Evolutionary conservation across 2,888 invertebrate species (phyloP).

Genomic region (Tachina grossa): DNA sequence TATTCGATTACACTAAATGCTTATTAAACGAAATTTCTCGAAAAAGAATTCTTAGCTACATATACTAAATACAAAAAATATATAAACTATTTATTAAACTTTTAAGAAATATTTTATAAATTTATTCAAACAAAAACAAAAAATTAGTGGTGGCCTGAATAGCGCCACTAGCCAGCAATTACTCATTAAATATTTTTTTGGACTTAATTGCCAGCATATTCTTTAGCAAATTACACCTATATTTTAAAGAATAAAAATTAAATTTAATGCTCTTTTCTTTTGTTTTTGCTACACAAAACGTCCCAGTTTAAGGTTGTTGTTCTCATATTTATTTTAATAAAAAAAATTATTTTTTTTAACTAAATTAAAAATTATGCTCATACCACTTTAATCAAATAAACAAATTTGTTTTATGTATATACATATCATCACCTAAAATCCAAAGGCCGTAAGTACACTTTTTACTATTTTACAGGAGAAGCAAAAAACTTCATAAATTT

Average conservation of each 20-base stretch:
- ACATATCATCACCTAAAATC: no score
- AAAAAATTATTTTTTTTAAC: not conserved
- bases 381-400: conserved; percentile 34
- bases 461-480: no score
- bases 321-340: conserved; percentile 5
- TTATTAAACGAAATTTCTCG: no score
- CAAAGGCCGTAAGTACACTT: no score
- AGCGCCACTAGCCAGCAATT: not conserved
- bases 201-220: not conserved
- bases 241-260: conserved; percentile 9
- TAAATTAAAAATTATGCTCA: conserved; percentile 8
- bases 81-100: no score
- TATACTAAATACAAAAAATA: no score
- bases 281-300: not conserved
- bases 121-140: not conserved
- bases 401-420: conserved; percentile 3
- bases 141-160: conserved; percentile 33
- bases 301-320: not conserved
- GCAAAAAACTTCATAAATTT: no score
- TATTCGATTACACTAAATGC: no score
- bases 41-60: no score
- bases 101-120: not conserved
- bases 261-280: no score
- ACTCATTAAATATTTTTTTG: not conserved
- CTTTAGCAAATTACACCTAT: not conserved